Base-by-base conservation (phyloP, 2,113 vertebrate species). In the Lampris incognitus region DNA sequence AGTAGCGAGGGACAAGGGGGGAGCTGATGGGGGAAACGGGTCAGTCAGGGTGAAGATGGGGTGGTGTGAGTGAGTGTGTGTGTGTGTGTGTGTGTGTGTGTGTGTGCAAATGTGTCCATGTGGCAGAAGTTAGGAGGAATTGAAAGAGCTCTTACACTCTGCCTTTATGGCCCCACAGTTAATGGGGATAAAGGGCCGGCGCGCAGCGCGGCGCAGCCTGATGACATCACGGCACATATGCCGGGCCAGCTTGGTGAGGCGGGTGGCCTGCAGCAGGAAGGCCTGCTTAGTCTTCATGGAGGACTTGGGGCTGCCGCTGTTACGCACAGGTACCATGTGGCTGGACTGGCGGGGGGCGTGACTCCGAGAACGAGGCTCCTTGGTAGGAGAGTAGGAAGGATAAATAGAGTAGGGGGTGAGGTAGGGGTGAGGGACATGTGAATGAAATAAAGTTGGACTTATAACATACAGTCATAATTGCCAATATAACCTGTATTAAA, bases 101-200 rank as follows among this genome's bases (percentile, higher is more conserved):
- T 83, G 66, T 66, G 55, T 65, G 64, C 69, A 70, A 49, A 57
- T 78, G 80, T 90, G 83, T 84, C 74, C 78, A 57, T 82, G 89
- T 94, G 93, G 94, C 90, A 90, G 93, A 95, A 96, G 94, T 96
- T 97, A 98, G 94, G 97, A 98, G 95, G 96, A 97, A 97, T 97
- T 97, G 94, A 97, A 98, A 96, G 97, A 95, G 96, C 95, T 98
- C 97, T 99, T 98, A 98, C 97, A 99, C 97, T 99, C 97, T 96
- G 97, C 97, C 96, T 97, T 98, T 96, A 99, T 95, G 96, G 97
- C 97, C 94, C 97, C 97, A 96, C 96, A 98, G 96, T 99, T 98
- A 97, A 99, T 98, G 95, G 97, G 97, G 93, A 97, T 95, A 98
- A 98, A 99, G 82, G 97, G 97, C 85, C 96, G 96, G 95, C 97